These are phyloP conservation scores for Scolopax rusticola DNA, from an alignment of 2,797 vertebrate species.

Conservation along the genomic window DNA sequence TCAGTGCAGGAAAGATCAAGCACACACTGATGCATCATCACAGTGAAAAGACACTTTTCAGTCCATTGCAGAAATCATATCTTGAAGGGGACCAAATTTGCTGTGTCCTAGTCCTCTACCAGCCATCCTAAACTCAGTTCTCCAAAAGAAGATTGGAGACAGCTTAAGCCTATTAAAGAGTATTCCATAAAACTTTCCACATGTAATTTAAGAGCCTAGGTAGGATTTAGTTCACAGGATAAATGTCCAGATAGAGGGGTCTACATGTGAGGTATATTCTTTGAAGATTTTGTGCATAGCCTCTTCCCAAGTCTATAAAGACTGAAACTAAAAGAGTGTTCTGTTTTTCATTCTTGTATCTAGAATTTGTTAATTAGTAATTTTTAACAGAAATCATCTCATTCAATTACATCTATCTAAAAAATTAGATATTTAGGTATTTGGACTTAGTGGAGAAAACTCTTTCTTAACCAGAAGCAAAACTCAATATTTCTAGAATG, in stretches of 20 bases:
- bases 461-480: not conserved
- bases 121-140: not conserved
- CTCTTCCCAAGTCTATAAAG: not conserved
- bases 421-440: not conserved
- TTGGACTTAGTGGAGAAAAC: not conserved
- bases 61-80: not conserved
- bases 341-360: not conserved
- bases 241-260: not conserved
- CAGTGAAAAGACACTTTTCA: not conserved
- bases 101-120: not conserved
- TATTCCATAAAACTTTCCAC: not conserved
- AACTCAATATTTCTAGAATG: not conserved
- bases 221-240: not conserved
- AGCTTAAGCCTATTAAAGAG: not conserved
- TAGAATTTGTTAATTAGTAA: not conserved
- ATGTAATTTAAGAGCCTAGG: not conserved
- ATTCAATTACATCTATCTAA: not conserved
- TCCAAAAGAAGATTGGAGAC: not conserved
- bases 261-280: not conserved
- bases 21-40: fast-evolving
- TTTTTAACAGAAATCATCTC: not conserved
- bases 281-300: not conserved
- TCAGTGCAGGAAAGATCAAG: not conserved
- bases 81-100: not conserved
- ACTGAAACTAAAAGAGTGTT: not conserved